These are phyloP conservation scores for Dolichallabes microphthalmus DNA, from an alignment of 2,113 vertebrate genomes.

Conservation along the genomic window DNA sequence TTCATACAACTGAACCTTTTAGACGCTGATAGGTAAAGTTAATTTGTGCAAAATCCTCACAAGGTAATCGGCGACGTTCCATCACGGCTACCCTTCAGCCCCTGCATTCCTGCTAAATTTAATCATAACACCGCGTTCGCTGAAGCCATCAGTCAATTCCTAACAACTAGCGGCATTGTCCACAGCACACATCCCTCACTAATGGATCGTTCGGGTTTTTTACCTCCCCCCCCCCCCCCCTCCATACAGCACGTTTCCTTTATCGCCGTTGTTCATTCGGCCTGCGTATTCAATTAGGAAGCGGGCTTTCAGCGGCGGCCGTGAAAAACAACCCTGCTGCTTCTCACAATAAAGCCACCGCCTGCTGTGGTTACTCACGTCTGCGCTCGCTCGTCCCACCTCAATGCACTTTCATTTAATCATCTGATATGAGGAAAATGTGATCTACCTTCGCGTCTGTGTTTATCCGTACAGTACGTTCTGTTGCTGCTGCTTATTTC, in stretches of 20 bases:
- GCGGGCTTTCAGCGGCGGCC: slow-evolving; percentile 66
- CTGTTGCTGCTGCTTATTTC: slow-evolving; percentile 28
- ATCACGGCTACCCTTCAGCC: not conserved
- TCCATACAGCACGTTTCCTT: slow-evolving; percentile 59
- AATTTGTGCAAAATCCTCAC: not conserved
- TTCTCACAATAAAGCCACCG: slow-evolving; percentile 62
- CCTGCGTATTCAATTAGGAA: slow-evolving; percentile 72
- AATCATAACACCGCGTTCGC: not conserved
- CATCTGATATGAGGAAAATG: slow-evolving; percentile 56
- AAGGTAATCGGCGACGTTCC: not conserved
- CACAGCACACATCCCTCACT: slow-evolving; percentile 41
- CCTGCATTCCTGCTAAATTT: not conserved
- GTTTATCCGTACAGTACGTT: slow-evolving; percentile 52
- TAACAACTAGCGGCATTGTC: not conserved
- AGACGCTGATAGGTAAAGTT: not conserved
- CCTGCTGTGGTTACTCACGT: slow-evolving; percentile 55
- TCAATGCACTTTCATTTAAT: slow-evolving; percentile 65
- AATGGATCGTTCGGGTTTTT: slow-evolving; percentile 71
- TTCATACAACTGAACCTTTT: not conserved
- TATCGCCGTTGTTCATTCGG: slow-evolving; percentile 65
- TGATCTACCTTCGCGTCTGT: slow-evolving; percentile 61
- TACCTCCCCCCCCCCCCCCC: slow-evolving; percentile 64
- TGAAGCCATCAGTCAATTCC: not conserved
- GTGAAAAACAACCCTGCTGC: slow-evolving; percentile 65
- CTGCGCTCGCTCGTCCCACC: slow-evolving; percentile 59